Percentiles rank a stretch among this genome's conserved stretches.
phyloP scores from a whole-genome alignment of 2,113 vertebrate genomes.

The Dolichotis patagonum region DNA sequence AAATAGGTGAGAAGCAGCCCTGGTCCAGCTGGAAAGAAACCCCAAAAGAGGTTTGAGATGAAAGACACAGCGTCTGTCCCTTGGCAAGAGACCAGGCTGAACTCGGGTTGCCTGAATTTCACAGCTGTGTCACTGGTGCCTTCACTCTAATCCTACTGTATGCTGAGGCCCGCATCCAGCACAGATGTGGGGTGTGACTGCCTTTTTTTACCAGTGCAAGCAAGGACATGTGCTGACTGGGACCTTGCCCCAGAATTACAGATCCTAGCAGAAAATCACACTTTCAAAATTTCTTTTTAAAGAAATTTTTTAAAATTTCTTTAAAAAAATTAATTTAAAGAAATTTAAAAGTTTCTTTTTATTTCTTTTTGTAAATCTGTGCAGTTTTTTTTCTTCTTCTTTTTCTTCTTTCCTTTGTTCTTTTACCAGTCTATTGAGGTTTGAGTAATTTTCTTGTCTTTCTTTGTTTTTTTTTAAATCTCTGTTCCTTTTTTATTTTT shows the following conservation, averaged over 20 bases:
- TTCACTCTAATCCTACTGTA: neutral
- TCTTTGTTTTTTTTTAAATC: neutral
- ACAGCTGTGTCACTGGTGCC: neutral
- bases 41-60: neutral
- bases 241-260: neutral
- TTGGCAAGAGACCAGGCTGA: neutral
- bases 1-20: neutral
- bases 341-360: neutral
- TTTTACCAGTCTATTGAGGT: neutral
- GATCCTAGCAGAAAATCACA: neutral
- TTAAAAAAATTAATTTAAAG: too few species aligned
- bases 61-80: neutral
- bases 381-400: neutral
- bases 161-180: neutral
- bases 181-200: neutral
- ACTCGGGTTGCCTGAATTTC: neutral
- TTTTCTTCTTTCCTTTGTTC: neutral
- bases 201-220: neutral
- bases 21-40: neutral
- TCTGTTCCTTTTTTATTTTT: neutral
- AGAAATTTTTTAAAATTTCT: too few species aligned
- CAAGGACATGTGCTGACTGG: neutral
- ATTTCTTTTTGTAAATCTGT: neutral
- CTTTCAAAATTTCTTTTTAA: too few species aligned
- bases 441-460: neutral